A percentile compares a stretch with the other conserved stretches of the same genome.
Conservation (phyloP, 2,113 vertebrate genomes). For the Heptranchias perlo region DNA sequence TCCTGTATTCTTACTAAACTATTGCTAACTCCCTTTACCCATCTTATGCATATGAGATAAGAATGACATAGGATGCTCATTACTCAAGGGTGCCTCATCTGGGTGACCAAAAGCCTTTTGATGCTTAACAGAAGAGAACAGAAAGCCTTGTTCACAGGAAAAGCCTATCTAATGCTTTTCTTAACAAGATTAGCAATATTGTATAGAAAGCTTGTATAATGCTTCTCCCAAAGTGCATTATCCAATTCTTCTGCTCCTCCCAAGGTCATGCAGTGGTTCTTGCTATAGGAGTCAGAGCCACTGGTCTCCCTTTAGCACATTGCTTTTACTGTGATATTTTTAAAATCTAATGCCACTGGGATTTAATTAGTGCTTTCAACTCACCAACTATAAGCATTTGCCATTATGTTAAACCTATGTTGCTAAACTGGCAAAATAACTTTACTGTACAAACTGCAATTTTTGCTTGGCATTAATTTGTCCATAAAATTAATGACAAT, state of each 20-base stretch:
- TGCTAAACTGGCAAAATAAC: conserved; percentile 9
- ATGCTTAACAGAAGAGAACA: too few species aligned
- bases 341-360: not conserved
- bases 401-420: not conserved
- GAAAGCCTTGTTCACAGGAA: too few species aligned
- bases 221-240: too few species aligned
- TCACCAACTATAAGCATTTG: not conserved
- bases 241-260: not conserved
- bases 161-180: too few species aligned
- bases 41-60: too few species aligned
- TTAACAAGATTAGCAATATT: too few species aligned
- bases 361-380: not conserved
- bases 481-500: not conserved
- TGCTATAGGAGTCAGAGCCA: not conserved
- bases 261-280: not conserved
- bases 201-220: too few species aligned
- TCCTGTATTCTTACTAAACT: too few species aligned
- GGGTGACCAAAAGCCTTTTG: too few species aligned
- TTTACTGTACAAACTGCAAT: not conserved
- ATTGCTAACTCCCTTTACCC: too few species aligned
- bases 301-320: not conserved
- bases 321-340: not conserved
- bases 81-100: too few species aligned
- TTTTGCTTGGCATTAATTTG: conserved; percentile 2
- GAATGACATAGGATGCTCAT: too few species aligned